Conservation (phyloP, 2,113 vertebrate genomes). For the Xenopus borealis region DNA sequence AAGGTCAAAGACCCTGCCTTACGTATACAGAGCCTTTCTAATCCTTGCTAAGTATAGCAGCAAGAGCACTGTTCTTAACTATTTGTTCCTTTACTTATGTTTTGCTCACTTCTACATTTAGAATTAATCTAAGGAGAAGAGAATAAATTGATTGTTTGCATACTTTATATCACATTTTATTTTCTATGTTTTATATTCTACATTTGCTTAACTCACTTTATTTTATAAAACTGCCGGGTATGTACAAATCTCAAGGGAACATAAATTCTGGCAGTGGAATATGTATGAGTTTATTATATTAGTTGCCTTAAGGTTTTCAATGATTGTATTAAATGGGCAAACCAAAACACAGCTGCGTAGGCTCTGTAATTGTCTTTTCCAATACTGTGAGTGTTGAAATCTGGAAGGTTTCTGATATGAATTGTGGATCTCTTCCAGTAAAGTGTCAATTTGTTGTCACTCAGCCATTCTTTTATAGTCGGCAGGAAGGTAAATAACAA, state of each 20-base stretch:
- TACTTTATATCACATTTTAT: conserved; percentile 43
- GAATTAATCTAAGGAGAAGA: conserved; percentile 32
- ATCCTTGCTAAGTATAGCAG: conserved; percentile 47
- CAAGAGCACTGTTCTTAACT: conserved; percentile 50
- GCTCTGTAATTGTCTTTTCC: conserved; percentile 4
- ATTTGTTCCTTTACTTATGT: conserved; percentile 21
- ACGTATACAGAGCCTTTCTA: conserved; percentile 54
- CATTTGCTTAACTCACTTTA: conserved; percentile 42
- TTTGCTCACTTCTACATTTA: conserved; percentile 8
- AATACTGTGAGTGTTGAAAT: conserved; percentile 20
- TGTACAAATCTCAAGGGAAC: conserved; percentile 38
- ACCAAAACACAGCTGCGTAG: conserved; percentile 18
- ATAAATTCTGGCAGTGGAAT: conserved; percentile 40
- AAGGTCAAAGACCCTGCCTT: conserved; percentile 48
- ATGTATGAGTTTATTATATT: conserved; percentile 38
- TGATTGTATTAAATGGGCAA: conserved; percentile 13
- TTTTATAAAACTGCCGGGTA: conserved; percentile 40
- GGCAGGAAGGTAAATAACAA: too few relatives aligned
- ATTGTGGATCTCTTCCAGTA: conserved; percentile 46
- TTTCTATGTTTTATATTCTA: conserved; percentile 39
- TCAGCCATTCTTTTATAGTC: too few relatives aligned
- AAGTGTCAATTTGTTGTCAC: too few relatives aligned
- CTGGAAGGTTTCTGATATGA: neutral
- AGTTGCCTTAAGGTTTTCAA: conserved; percentile 49
- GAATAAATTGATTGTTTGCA: conserved; percentile 41